Base-by-base conservation (phyloP, 2,797 vertebrate genomes). In the Coccyzus lansbergi region DNA sequence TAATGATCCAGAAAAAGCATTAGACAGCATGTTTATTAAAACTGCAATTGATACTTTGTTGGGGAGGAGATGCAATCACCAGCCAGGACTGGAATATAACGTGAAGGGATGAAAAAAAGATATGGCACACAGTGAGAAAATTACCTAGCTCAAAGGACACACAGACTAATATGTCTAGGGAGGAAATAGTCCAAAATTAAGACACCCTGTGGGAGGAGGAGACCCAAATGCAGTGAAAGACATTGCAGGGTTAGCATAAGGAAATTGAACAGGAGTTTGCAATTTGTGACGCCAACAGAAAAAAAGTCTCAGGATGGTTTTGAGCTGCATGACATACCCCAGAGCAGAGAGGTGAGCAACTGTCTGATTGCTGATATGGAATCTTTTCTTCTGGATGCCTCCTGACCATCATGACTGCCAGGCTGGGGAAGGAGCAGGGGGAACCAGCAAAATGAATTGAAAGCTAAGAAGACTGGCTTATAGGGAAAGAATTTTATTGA, bases 1-100 rank as follows among this genome's bases (percentile, higher is more conserved):
- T 96, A 95, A 96, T 88, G 90, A 92, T 84, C 93, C 90, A 95
- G 95, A 94, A 94, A 94, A 92, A 92, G 52, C 70, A 79, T 86
- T 79, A 94, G 90, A 59, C 77, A 72, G 70, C 8, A 0, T 53
- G 49, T 93, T 95, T 96, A 96, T 94, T 94, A 95, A 96, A 94
- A 90, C 74, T 56, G 88, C 83, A 94, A 51, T 51, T 74, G 83
- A 90, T 94, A 84, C 74, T 93, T 42, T 9, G 4, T 25, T 72
- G 71, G 49, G 90, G 83, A 94, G 87, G 76, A 85, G 77, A 95
- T 31, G 63, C 90, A 84, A 63, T 90, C 74, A 90, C 33, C 62
- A 69, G 88, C 59, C 46, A 80, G 88, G 60, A 93, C 24, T 21
- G 60, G 53, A 90, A 94, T 82, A 36, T 77, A 94, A 83, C 40